These are phyloP conservation scores for Grammomys surdaster DNA, from an alignment of 2,113 vertebrate species.

Conservation along the genomic window DNA sequence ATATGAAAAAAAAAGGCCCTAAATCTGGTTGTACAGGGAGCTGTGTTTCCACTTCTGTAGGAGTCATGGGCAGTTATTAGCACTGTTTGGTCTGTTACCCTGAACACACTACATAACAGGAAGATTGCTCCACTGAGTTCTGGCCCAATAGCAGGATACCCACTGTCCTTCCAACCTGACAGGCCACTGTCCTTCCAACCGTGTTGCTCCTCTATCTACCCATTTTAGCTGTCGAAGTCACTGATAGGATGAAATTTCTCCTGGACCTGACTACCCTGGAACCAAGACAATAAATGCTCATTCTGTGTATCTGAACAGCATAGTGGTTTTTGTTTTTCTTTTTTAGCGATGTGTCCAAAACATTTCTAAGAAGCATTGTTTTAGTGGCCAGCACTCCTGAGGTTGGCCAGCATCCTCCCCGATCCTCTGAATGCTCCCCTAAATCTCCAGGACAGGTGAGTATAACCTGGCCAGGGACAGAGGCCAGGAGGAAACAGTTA, in stretches of 20 bases:
- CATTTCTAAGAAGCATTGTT: not conserved
- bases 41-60: not conserved
- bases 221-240: not conserved
- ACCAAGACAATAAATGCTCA: not conserved
- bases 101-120: not conserved
- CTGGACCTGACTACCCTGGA: not conserved
- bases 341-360: not conserved
- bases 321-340: not conserved
- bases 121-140: not conserved
- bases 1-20: not conserved
- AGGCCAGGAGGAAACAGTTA: not conserved
- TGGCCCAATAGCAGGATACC: not conserved
- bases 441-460: not conserved
- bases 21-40: not conserved
- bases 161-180: not conserved
- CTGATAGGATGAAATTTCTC: not conserved
- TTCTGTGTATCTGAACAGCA: not conserved
- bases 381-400: not conserved
- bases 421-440: not conserved
- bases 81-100: not conserved
- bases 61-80: not conserved
- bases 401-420: not conserved
- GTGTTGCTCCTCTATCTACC: not conserved
- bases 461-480: not conserved
- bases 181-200: not conserved